These are phyloP conservation scores for Hemicentrotus pulcherrimus DNA, from an alignment of 35 echinoderm and acorn worm genomes.

Conservation along the genomic window DNA sequence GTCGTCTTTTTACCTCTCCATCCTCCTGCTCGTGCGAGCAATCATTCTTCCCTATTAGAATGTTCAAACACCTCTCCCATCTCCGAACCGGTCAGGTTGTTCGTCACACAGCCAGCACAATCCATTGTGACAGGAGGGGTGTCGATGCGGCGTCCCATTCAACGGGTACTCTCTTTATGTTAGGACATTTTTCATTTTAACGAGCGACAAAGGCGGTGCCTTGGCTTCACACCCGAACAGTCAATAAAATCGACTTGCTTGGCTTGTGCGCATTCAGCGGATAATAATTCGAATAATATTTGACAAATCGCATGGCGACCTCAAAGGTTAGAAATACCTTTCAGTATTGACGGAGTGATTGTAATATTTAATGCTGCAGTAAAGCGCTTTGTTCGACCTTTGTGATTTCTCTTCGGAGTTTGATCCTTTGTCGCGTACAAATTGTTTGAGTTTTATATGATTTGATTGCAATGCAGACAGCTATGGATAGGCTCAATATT, in stretches of 20 bases:
- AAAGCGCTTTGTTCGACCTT: conserved; percentile 16
- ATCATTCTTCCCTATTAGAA: conserved; percentile 54
- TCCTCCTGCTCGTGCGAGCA: conserved; percentile 23
- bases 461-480: conserved; percentile 1
- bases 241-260: conserved; percentile 42
- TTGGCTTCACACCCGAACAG: conserved; percentile 42
- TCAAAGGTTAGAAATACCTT: conserved; percentile 46
- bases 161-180: background rate
- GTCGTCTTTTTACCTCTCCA: conserved; percentile 32
- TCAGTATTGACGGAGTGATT: conserved; percentile 38
- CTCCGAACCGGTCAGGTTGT: conserved; percentile 34
- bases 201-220: conserved; percentile 39
- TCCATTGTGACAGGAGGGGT: conserved; percentile 19
- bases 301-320: conserved; percentile 50
- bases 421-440: background rate
- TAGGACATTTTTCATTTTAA: conserved; percentile 10
- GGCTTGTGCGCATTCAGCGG: conserved; percentile 37
- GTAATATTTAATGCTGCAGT: conserved; percentile 26
- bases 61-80: conserved; percentile 49
- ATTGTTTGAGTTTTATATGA: background rate
- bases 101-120: background rate
- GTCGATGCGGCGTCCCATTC: background rate
- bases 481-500: background rate
- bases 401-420: conserved; percentile 10
- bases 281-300: conserved; percentile 53